Percentiles rank a stretch among this genome's conserved stretches.
phyloP scores from a whole-genome alignment of 2,888 invertebrate species.

The Epinotia bilunana region DNA sequence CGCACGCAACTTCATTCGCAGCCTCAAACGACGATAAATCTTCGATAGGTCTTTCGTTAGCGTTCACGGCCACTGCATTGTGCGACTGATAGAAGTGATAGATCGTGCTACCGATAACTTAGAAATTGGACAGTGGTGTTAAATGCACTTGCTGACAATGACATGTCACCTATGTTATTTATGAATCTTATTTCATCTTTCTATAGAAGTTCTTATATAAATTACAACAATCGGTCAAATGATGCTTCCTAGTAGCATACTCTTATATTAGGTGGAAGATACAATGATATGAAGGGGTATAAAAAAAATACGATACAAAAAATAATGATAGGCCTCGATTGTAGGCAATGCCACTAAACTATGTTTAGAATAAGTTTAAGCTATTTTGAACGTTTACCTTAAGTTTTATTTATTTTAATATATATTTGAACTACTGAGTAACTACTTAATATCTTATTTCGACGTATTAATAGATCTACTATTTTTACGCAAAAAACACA shows the following conservation, averaged over 20 bases:
- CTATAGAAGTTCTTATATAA: conserved; percentile 6
- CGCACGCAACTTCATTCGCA: conserved; percentile 15
- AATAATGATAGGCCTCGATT: too few relatives aligned
- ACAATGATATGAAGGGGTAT: not conserved
- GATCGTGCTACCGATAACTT: conserved; percentile 25
- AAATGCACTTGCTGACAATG: conserved; percentile 24
- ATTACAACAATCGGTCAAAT: not conserved
- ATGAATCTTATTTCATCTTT: conserved; percentile 11
- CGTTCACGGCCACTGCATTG: conserved; percentile 15
- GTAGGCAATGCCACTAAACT: too few relatives aligned
- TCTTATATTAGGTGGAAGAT: not conserved
- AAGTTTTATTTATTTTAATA: too few relatives aligned
- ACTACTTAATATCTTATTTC: too few relatives aligned
- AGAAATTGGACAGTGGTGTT: conserved; percentile 10
- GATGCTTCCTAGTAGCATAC: not conserved
- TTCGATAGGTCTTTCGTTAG: not conserved
- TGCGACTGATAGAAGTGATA: conserved; percentile 31
- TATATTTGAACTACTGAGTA: too few relatives aligned
- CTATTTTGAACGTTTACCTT: too few relatives aligned
- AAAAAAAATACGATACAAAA: too few relatives aligned
- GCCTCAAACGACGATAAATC: conserved; percentile 27
- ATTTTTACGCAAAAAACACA: too few relatives aligned
- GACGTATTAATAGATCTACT: too few relatives aligned
- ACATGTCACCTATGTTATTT: conserved; percentile 9
- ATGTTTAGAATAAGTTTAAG: too few relatives aligned